A percentile compares a stretch with the other conserved stretches of the same genome.
Evolutionary conservation across 2,888 invertebrate genomes (phyloP).

Genomic region (Allygus modestus): DNA sequence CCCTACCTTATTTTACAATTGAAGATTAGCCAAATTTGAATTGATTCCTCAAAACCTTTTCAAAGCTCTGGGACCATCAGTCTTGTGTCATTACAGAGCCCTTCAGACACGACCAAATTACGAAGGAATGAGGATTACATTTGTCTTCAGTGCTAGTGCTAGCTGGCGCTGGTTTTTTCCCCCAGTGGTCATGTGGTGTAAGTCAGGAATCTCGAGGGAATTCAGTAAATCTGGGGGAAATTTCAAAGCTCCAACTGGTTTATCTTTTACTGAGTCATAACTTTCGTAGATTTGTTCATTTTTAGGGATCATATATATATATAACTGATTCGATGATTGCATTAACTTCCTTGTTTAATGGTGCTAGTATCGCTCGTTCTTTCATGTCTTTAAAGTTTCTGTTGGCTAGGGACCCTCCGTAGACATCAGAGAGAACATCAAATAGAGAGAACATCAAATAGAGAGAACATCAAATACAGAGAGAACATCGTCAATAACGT

Average conservation of each 20-base stretch:
- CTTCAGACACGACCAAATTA: slow-evolving; percentile 48
- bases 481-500: neutral
- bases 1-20: no score
- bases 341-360: neutral
- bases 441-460: no score
- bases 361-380: neutral
- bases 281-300: neutral
- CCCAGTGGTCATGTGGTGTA: no score
- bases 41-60: no score
- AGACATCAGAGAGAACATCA: no score
- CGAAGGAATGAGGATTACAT: neutral
- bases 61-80: slow-evolving; percentile 45
- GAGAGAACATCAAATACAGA: no score
- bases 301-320: neutral
- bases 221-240: slow-evolving; percentile 17
- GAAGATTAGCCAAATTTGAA: no score
- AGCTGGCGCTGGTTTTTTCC: no score
- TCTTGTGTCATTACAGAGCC: slow-evolving; percentile 43
- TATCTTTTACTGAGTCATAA: neutral
- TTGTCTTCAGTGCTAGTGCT: neutral
- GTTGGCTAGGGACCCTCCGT: neutral
- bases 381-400: neutral
- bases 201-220: neutral
- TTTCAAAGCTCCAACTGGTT: neutral
- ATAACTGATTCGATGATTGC: neutral